Evolutionary conservation across 2,888 invertebrate species (phyloP).

Genomic region (Corythucha ciliata): DNA sequence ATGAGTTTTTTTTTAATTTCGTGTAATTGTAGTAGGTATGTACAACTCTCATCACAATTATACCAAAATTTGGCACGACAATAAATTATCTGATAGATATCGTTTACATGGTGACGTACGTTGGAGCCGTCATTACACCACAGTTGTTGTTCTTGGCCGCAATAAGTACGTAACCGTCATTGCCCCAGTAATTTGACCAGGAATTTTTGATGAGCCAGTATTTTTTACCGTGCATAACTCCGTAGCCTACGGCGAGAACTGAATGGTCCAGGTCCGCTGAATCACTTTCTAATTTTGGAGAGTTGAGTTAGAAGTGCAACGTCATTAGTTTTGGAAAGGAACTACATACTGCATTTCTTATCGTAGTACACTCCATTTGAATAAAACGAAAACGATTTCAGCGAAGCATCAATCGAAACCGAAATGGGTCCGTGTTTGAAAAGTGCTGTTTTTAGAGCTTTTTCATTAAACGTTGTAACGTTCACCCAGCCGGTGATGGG

Average conservation of each 20-base stretch:
- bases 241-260: constrained; percentile 87
- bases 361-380: constrained; percentile 93
- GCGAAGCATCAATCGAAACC: constrained; percentile 82
- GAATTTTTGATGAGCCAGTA: constrained; percentile 95
- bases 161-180: constrained; percentile 91
- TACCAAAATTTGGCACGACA: no score
- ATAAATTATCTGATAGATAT: no score
- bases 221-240: constrained; percentile 65
- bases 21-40: no score
- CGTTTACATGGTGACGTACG: constrained; percentile 66
- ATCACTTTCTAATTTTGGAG: constrained; percentile 49
- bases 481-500: constrained; percentile 81
- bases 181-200: constrained; percentile 96
- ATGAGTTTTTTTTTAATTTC: no score
- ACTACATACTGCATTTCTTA: constrained; percentile 53
- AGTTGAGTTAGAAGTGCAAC: not conserved
- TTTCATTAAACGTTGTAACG: constrained; percentile 64
- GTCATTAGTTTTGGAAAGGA: not conserved
- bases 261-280: constrained; percentile 80
- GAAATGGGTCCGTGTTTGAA: constrained; percentile 85
- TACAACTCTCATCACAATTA: no score
- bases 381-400: constrained; percentile 82
- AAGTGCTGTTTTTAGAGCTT: constrained; percentile 68
- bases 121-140: constrained; percentile 78
- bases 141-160: constrained; percentile 84